A percentile compares a stretch with the other conserved stretches of the same genome.
phyloP scores from a whole-genome alignment of 2,888 invertebrate species.

The Apodemia mormo region DNA sequence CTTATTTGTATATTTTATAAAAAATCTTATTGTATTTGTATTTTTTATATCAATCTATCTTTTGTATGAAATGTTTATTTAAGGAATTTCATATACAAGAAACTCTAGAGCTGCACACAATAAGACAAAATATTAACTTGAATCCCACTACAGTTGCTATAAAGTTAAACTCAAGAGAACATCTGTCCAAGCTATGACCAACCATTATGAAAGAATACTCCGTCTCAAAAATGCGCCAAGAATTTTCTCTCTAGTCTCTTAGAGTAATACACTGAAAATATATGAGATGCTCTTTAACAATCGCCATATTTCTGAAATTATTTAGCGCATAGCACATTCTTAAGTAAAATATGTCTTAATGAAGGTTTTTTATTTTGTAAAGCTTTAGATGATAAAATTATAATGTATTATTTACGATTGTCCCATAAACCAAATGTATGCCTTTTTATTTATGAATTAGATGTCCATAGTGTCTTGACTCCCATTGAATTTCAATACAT shows the following conservation, averaged over 20 bases:
- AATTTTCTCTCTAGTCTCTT: slow-evolving; percentile 7
- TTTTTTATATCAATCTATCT: no score
- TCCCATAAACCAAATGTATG: no score
- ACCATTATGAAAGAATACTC: slow-evolving; percentile 17
- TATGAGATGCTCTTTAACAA: slow-evolving; percentile 10
- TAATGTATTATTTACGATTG: no score
- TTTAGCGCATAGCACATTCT: background rate
- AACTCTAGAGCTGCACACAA: background rate
- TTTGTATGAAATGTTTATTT: no score
- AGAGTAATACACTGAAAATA: slow-evolving; percentile 10
- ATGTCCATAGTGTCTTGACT: no score
- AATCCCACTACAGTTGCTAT: slow-evolving; percentile 13
- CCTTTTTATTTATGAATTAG: no score
- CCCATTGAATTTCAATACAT: no score
- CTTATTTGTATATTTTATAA: no score
- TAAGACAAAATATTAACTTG: slow-evolving; percentile 8
- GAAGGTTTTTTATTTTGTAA: background rate
- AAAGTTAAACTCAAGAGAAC: slow-evolving; percentile 9
- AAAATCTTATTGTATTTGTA: no score
- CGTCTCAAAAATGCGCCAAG: slow-evolving; percentile 16
- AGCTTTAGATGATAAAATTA: background rate
- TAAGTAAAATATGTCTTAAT: slow-evolving; percentile 8
- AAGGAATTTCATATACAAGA: background rate
- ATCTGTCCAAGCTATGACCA: slow-evolving; percentile 15
- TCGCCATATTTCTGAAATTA: slow-evolving; percentile 1